Percentiles rank a stretch among this genome's conserved stretches.
These are phyloP conservation scores for Ceraclea dissimilis DNA, from an alignment of 2,888 invertebrate species.

Conservation along the genomic window DNA sequence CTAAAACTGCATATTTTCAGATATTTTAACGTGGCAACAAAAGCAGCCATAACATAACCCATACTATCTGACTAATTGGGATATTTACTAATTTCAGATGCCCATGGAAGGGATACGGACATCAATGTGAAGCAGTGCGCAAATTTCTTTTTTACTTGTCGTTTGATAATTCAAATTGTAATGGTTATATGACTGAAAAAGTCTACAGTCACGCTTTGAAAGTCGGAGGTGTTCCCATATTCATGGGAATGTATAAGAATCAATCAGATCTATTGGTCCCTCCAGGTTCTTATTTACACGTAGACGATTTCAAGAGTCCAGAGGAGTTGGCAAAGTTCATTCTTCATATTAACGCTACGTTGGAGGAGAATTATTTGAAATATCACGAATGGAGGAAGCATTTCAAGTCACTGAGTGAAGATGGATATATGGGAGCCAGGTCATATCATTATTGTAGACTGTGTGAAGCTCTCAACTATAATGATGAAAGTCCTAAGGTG, in stretches of 20 bases:
- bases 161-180: constrained; percentile 63
- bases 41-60: too few species aligned
- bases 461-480: constrained; percentile 51
- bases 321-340: constrained; percentile 48
- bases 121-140: constrained; percentile 50
- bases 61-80: too few species aligned
- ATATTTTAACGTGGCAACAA: too few species aligned
- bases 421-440: constrained; percentile 56
- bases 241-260: constrained; percentile 50
- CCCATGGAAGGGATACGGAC: constrained; percentile 50
- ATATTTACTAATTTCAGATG: too few species aligned
- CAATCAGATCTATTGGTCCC: constrained; percentile 49
- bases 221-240: constrained; percentile 56
- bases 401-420: constrained; percentile 54
- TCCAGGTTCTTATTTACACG: constrained; percentile 54
- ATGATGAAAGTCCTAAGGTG: constrained; percentile 34
- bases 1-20: too few species aligned
- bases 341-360: constrained; percentile 38
- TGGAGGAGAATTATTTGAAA: constrained; percentile 33
- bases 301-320: constrained; percentile 47
- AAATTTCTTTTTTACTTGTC: constrained; percentile 62
- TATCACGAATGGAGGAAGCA: constrained; percentile 54
- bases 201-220: constrained; percentile 56
- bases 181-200: constrained; percentile 65
- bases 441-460: constrained; percentile 53